Conservation (phyloP, 2,888 invertebrate species). For the Abrostola triplasia region DNA sequence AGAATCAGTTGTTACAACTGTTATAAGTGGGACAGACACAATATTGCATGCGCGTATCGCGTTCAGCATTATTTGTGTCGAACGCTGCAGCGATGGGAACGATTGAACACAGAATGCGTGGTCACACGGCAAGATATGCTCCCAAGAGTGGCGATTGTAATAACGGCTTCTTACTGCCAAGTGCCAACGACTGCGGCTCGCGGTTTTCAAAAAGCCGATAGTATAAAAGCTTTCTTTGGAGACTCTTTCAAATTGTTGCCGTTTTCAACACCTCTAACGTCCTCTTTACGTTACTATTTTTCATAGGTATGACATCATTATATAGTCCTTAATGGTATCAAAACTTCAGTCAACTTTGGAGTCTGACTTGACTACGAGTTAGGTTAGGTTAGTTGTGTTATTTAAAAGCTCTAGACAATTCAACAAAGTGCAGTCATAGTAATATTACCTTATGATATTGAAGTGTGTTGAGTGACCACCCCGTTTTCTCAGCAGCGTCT, state of each 20-base stretch:
- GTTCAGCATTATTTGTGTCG: background rate
- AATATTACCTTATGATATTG: too few species aligned
- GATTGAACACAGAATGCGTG: constrained; percentile 37
- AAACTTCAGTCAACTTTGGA: too few species aligned
- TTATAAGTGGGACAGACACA: constrained; percentile 30
- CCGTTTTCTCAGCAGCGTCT: too few species aligned
- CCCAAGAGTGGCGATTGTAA: constrained; percentile 63
- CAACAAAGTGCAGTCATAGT: too few species aligned
- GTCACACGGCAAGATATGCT: constrained; percentile 61
- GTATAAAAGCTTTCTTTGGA: background rate
- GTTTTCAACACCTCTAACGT: too few species aligned
- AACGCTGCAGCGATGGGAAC: constrained; percentile 35
- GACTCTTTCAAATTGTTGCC: background rate
- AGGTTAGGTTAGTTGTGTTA: too few species aligned
- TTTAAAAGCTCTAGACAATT: too few species aligned
- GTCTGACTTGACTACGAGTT: too few species aligned
- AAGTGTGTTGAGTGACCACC: too few species aligned
- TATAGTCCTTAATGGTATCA: too few species aligned
- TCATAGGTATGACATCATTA: too few species aligned
- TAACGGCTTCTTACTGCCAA: background rate
- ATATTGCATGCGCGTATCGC: constrained; percentile 13
- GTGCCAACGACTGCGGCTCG: background rate
- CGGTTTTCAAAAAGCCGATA: background rate
- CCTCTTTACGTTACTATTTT: too few species aligned
- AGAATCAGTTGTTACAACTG: constrained; percentile 1